Base-by-base conservation (phyloP, 1,140 invertebrate species). In the Drosophila oshimai region DNA sequence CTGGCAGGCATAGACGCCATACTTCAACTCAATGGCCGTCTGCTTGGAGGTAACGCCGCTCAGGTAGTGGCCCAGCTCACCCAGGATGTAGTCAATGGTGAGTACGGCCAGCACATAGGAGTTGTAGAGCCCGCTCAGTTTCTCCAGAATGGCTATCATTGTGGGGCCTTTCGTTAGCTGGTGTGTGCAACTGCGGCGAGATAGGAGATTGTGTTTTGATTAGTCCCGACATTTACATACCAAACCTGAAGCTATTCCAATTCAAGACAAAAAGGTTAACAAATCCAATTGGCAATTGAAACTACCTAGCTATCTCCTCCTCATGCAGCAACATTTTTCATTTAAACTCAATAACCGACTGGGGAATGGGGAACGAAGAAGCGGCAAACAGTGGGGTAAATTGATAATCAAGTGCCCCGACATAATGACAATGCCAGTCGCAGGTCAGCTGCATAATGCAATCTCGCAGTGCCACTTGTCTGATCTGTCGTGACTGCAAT, bases 41-140 rank as follows among this genome's bases (percentile, higher is more conserved):
- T 95, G 95, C 90, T 97, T 96, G 39, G 95, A 96, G 17, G 96
- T 97, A 0, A 96, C 95, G 92, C 96, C 96, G 72, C 97, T 97
- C 49, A 97, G 91, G 91, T 96, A 97, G 91, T 97, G 96, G 4
- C 96, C 96, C 45, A 97, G 91, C 91, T 97, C 96, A 15, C 95
- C 96, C 1, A 97, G 91, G 7, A 97, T 94, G 89, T 97, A 97
- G 64, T 95, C 96, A 29, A 96, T 89, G 10, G 96, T 95, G 29
- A 97, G 93, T 37, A 97, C 91, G 3, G 93, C 95, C 65, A 97
- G 91, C 18, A 95, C 95, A 89, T 96, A 96, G 71, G 93, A 92
- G 72, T 94, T 95, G 91, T 96, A 96, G 50, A 95, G 92, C 74
- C 93, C 93, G 67, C 93, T 92, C 28, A 96, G 87, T 86, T 95